Conservation (phyloP, 1,140 invertebrate genomes). For the Pseudomyrmex flavicornis region DNA sequence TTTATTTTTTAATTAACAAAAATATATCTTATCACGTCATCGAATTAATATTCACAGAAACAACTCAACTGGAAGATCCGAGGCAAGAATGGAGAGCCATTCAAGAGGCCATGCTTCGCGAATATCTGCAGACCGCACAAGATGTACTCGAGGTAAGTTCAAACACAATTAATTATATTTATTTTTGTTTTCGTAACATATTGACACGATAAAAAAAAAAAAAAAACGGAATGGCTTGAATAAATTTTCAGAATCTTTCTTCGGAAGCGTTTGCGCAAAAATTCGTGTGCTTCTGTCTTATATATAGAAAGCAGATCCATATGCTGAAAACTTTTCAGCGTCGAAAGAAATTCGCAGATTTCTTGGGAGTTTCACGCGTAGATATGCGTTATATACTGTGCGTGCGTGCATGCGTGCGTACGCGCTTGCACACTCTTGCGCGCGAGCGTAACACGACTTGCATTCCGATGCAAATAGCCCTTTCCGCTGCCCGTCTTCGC, state of each 20-base stretch:
- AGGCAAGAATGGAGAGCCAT: constrained; percentile 97
- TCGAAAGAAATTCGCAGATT: constrained; percentile 51
- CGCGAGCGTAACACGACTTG: constrained; percentile 82
- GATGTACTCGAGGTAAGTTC: constrained; percentile 94
- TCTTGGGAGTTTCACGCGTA: constrained; percentile 62
- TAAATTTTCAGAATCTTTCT: background rate
- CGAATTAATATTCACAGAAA: constrained; percentile 88
- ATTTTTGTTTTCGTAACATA: background rate
- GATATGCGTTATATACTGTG: constrained; percentile 72
- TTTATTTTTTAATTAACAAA: background rate
- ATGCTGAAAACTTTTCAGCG: background rate
- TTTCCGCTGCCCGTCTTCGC: constrained; percentile 59
- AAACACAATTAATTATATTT: background rate
- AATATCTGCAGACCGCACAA: constrained; percentile 97
- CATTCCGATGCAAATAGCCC: constrained; percentile 83
- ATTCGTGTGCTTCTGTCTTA: background rate
- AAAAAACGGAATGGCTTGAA: no score
- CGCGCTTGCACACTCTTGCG: constrained; percentile 82
- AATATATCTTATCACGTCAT: background rate
- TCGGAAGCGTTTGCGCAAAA: background rate
- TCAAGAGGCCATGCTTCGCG: constrained; percentile 98
- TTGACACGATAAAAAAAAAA: no score
- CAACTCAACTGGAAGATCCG: constrained; percentile 98
- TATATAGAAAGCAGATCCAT: constrained; percentile 27
- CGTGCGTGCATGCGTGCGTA: constrained; percentile 85